Percentiles rank a stretch among this genome's conserved stretches.
Conservation (phyloP, 2,888 invertebrate genomes). For the Rhabditophanes sp. region DNA sequence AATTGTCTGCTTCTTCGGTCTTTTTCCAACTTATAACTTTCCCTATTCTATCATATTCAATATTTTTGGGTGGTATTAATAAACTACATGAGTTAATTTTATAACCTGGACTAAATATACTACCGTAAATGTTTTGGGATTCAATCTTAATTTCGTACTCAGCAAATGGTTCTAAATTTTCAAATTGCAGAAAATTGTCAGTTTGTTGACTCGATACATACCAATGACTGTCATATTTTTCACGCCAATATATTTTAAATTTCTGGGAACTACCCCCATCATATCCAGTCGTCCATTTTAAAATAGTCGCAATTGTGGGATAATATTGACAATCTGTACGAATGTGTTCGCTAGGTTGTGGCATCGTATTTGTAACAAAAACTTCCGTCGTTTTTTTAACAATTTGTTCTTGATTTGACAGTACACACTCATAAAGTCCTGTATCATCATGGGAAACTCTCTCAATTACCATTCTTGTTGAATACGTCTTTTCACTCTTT, state of each 20-base stretch:
- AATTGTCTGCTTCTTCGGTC: constrained; percentile 10
- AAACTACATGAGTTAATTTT: constrained; percentile 4
- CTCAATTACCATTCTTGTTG: constrained; percentile 22
- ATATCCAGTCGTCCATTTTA: constrained; percentile 18
- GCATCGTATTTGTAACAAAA: constrained; percentile 19
- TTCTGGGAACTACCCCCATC: constrained; percentile 21
- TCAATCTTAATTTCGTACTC: constrained; percentile 20
- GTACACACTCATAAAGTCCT: constrained; percentile 32
- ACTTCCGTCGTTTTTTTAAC: constrained; percentile 8
- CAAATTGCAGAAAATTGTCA: constrained; percentile 1
- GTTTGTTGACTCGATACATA: constrained; percentile 6
- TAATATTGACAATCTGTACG: constrained; percentile 17
- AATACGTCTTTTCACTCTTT: constrained; percentile 20
- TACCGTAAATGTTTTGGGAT: constrained; percentile 21
- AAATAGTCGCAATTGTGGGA: constrained; percentile 11
- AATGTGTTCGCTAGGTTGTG: constrained; percentile 17
- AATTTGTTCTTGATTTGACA: constrained; percentile 26
- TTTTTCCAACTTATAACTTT: constrained; percentile 9
- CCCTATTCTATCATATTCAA: constrained; percentile 6
- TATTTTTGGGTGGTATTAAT: constrained; percentile 7
- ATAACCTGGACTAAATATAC: constrained; percentile 11
- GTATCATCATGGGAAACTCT: constrained; percentile 22
- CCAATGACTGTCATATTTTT: constrained; percentile 4
- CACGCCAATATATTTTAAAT: constrained; percentile 17
- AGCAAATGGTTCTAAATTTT: constrained; percentile 14